A percentile compares a stretch with the other conserved stretches of the same genome.
Conservation (phyloP, 2,888 invertebrate genomes). For the Biston betularia region DNA sequence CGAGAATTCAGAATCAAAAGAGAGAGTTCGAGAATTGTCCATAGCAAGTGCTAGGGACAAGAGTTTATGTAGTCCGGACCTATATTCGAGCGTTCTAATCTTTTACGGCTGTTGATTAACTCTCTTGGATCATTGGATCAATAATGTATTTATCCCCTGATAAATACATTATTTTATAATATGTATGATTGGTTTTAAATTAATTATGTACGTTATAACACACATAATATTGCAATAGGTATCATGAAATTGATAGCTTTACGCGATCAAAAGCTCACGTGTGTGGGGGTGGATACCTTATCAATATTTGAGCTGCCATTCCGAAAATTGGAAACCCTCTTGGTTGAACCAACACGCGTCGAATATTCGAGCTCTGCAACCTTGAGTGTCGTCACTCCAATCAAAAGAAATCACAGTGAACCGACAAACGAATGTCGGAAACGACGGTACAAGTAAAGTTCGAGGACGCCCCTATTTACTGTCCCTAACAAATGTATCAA, state of each 20-base stretch:
- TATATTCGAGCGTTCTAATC: too few species aligned
- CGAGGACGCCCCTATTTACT: conserved; percentile 50
- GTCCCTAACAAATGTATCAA: conserved; percentile 57
- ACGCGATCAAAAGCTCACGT: conserved; percentile 22
- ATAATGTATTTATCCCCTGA: too few species aligned
- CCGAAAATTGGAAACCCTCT: conserved; percentile 29
- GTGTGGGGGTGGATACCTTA: conserved; percentile 22
- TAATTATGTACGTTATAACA: too few species aligned
- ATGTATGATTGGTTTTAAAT: too few species aligned
- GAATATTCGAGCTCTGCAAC: conserved; percentile 9
- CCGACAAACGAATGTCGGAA: conserved; percentile 40
- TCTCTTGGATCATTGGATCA: too few species aligned
- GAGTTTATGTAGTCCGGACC: too few species aligned
- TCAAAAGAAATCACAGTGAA: conserved; percentile 53
- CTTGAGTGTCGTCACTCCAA: conserved; percentile 43
- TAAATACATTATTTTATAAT: too few species aligned
- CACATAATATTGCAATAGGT: neutral
- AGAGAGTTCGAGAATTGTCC: too few species aligned
- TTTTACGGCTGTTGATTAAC: too few species aligned
- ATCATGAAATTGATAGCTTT: conserved; percentile 10
- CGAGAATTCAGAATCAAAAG: too few species aligned
- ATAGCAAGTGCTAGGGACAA: too few species aligned
- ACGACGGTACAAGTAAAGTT: conserved; percentile 49
- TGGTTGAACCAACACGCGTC: conserved; percentile 22
- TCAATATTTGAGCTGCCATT: conserved; percentile 31